These are phyloP conservation scores for Taxidea taxus DNA, from an alignment of 2,113 vertebrate species.

Conservation along the genomic window DNA sequence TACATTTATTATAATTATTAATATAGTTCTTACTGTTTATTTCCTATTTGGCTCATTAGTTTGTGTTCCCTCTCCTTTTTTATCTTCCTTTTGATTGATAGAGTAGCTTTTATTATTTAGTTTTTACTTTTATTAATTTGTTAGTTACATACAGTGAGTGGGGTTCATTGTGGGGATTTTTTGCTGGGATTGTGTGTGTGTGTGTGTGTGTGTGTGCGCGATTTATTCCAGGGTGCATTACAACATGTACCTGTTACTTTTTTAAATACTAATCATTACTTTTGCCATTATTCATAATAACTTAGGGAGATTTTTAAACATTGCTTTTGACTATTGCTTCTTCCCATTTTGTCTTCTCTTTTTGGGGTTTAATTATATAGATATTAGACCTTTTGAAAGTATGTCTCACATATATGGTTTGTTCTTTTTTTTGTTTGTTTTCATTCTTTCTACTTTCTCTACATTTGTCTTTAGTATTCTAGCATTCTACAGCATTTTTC, in stretches of 20 bases:
- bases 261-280: neutral
- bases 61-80: neutral
- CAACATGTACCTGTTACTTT: neutral
- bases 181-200: neutral
- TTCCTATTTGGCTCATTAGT: neutral
- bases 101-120: neutral
- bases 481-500: neutral
- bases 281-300: neutral
- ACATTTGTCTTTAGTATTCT: neutral
- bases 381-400: neutral
- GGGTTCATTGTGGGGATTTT: neutral
- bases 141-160: neutral
- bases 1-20: neutral
- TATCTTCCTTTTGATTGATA: neutral
- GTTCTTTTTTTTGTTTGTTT: neutral
- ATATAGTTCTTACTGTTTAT: neutral
- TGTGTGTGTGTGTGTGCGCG: too few relatives aligned
- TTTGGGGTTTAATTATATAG: neutral
- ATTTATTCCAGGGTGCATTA: neutral
- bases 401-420: neutral
- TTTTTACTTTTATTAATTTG: neutral
- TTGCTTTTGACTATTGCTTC: neutral
- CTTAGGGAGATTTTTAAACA: neutral
- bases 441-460: constrained; percentile 1
- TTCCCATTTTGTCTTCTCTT: neutral